Base-by-base conservation (phyloP, 2,797 vertebrate species). In the Rhinichthys osculus region DNA sequence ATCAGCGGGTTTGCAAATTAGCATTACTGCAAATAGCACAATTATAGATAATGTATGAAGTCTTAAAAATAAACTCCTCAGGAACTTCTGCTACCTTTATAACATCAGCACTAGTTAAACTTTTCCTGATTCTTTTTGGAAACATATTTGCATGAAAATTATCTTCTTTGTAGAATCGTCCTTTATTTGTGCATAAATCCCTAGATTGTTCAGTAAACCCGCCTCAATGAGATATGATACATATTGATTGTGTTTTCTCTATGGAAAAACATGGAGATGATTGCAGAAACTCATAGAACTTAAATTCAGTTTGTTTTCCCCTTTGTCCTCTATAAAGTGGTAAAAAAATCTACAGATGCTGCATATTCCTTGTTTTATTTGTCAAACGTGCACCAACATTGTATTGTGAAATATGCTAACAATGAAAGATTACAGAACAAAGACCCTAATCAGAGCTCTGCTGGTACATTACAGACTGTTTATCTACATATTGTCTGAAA, bases 171-270 rank as follows among this genome's bases (percentile, higher is more conserved):
- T 69, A 54, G 23, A 67, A 11, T 54, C 57, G 10, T 66, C n/a
- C 73, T 84, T 76, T 78, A 76, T 84, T 78, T 69, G 35, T 16
- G 19, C 50, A 57, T 33, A 84, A 69, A 69, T 69, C 38, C n/a
- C 16, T 30, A 33, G 17, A 11, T 69, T 69, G 33, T 67, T 76
- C 10, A 42, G 67, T 67, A 69, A 54, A 54, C n/a, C 72, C 64
- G 1, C 14, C 16, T 52, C 72, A 42, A 42, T 11, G 47, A 83
- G 44, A 50, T 64, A 17, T 64, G 21, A 67, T 52, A 67, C 47
- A 66, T 83, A 66, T 69, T 57, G 62, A 66, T 83, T 73, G 57
- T 19, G 44, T 74, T 64, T 76, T 67, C 44, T 52, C 82, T n/a
- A 47, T 47, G 4, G 17, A 83, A 62, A 64, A 62, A 57, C 17